Conservation (phyloP, 2,797 vertebrate genomes). For the Scyliorhinus canicula region DNA sequence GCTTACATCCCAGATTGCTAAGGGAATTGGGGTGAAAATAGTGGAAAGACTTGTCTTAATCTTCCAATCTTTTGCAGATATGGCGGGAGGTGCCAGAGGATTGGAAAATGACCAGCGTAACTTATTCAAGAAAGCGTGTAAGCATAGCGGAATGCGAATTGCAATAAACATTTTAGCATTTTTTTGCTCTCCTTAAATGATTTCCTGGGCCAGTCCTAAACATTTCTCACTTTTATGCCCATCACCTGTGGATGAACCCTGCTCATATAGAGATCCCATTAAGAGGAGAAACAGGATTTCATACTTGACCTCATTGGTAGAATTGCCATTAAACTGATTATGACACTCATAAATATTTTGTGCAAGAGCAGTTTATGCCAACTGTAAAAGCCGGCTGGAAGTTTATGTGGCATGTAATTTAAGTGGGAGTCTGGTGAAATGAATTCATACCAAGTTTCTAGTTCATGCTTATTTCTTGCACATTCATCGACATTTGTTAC, state of each 20-base stretch:
- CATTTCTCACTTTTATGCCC: neutral
- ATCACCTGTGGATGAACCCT: neutral
- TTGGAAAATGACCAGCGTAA: too few species aligned
- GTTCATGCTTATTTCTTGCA: neutral
- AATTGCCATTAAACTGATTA: neutral
- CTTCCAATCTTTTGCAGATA: too few species aligned
- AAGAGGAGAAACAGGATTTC: neutral
- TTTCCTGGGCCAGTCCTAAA: neutral
- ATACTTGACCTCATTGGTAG: neutral
- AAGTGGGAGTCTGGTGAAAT: neutral
- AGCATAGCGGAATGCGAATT: neutral
- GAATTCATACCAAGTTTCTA: neutral
- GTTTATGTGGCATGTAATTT: neutral
- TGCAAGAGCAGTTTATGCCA: neutral
- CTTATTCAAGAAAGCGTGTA: too few species aligned
- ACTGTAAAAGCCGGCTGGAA: neutral
- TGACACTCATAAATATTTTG: neutral
- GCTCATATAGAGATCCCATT: neutral
- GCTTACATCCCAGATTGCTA: too few species aligned
- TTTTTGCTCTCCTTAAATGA: neutral
- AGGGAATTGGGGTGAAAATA: too few species aligned
- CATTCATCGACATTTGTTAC: neutral
- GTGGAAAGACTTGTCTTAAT: too few species aligned
- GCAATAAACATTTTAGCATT: neutral
- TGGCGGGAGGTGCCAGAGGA: too few species aligned